A percentile compares a stretch with the other conserved stretches of the same genome.
These are phyloP conservation scores for Oncorhynchus keta DNA, from an alignment of 2,113 vertebrate genomes.

Conservation along the genomic window DNA sequence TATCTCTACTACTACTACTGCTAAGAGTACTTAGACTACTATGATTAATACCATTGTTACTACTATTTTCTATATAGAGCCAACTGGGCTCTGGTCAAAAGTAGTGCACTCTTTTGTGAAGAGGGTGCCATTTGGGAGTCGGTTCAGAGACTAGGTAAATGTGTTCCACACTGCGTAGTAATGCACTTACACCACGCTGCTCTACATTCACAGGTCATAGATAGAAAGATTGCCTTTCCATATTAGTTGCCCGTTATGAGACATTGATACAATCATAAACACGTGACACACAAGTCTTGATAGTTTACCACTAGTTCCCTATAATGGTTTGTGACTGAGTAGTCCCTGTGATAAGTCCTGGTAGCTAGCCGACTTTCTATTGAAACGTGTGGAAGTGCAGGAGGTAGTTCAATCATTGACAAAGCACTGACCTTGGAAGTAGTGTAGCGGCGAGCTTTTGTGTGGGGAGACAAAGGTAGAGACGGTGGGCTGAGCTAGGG, in stretches of 20 bases:
- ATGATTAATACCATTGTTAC: too few species aligned
- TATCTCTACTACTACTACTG: not conserved
- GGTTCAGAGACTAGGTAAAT: not conserved
- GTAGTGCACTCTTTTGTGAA: too few species aligned
- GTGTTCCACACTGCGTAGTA: not conserved
- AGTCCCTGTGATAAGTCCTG: slow-evolving; percentile 22
- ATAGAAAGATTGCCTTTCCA: slow-evolving; percentile 1
- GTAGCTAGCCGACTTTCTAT: slow-evolving; percentile 52
- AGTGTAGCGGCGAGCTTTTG: slow-evolving; percentile 78
- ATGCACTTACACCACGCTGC: not conserved
- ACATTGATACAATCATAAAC: not conserved
- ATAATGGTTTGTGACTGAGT: not conserved
- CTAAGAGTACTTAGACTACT: not conserved
- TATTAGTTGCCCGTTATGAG: not conserved
- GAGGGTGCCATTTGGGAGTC: too few species aligned
- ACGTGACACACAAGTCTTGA: not conserved
- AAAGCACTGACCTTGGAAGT: slow-evolving; percentile 79
- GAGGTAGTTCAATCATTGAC: slow-evolving; percentile 64
- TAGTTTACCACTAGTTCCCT: too few species aligned
- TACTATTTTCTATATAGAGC: too few species aligned
- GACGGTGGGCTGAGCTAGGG: slow-evolving; percentile 56
- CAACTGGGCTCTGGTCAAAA: too few species aligned
- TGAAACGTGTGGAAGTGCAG: slow-evolving; percentile 51
- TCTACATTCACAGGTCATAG: not conserved
- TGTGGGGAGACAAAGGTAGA: slow-evolving; percentile 71